These are phyloP conservation scores for Andrena camellia DNA, from an alignment of 2,888 invertebrate species.

Conservation along the genomic window DNA sequence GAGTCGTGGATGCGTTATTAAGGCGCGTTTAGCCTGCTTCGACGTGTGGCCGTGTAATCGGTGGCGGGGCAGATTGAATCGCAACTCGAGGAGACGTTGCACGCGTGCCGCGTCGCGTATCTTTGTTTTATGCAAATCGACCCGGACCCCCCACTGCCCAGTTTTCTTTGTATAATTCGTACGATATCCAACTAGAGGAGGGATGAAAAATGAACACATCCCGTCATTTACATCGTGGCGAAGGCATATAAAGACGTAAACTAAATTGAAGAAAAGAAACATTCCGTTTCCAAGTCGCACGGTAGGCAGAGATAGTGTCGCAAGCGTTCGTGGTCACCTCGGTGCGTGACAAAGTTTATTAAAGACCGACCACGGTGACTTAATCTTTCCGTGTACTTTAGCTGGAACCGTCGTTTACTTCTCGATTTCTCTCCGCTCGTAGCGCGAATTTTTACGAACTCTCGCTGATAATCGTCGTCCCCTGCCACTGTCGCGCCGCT, in stretches of 20 bases:
- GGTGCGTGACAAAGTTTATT: slow-evolving; percentile 34
- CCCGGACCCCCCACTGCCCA: neutral
- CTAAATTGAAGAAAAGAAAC: neutral
- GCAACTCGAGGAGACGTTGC: slow-evolving; percentile 24
- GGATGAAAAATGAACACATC: too few relatives aligned
- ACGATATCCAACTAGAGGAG: neutral
- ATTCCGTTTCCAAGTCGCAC: neutral
- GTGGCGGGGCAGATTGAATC: slow-evolving; percentile 11
- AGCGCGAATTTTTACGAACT: slow-evolving; percentile 11
- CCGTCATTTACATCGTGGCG: too few relatives aligned
- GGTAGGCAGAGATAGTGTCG: neutral
- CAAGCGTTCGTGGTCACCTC: neutral
- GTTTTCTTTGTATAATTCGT: neutral
- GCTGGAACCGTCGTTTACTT: neutral
- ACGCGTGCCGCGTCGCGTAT: slow-evolving; percentile 27
- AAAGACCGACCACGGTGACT: slow-evolving; percentile 7
- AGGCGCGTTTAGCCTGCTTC: slow-evolving; percentile 45
- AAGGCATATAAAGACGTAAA: too few relatives aligned
- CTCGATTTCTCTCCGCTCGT: slow-evolving; percentile 8
- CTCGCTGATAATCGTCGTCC: too few relatives aligned
- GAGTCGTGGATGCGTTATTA: slow-evolving; percentile 57
- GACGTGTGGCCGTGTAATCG: slow-evolving; percentile 31
- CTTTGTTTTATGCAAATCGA: slow-evolving; percentile 11
- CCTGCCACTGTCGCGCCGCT: neutral
- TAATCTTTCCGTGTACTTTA: slow-evolving; percentile 17